Evolutionary conservation across 1,140 invertebrate genomes (phyloP), one percentile per base, ranked within the genome.

Genomic region (Acromyrmex echinatior): DNA sequence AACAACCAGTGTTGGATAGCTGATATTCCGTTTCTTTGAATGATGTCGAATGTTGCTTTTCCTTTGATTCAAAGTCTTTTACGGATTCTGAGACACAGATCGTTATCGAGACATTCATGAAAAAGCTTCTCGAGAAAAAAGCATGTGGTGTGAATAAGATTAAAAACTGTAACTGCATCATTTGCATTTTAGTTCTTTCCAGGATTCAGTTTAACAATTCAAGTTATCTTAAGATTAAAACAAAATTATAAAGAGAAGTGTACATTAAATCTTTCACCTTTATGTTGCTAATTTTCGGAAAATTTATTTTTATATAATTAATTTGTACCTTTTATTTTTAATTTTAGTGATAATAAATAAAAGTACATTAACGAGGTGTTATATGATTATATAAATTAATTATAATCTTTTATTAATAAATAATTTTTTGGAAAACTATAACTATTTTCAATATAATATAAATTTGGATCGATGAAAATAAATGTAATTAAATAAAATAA

Each of bases 81-180:
- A 70, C 51, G 14, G 1, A 49, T 21, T 74, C 39, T 28, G 74
- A 82, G 80, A 62, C 16, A 53, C 18, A 53, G 68, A 82, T 82
- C 68, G 53, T 82, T 82, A 82, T 73, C 39, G 25, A 62, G 56
- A 84, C 62, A 76, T 76, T 84, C 80, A 84, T 2, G 28, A 84
- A 62, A 28, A 39, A 84, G 14, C 4, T 25, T 82, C 18, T 74
- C 14, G 28, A 74, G 1, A 63, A 74, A 71, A 4, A 81, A 25
- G 21, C 14, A 16, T 45, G 58, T 35, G 51, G 14, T 62, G n/a
- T 51, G 28, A 76, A 14, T 74, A 74, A 74, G 80, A 84, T 84
- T 84, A 84, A 84, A 84, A 84, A 56, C 25, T 60, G 35, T 21
- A 62, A 82, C 18, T 56, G 56, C 68, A 73, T 73, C 68, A 12